Percentiles rank a stretch among this genome's conserved stretches.
Conservation (phyloP, 2,113 vertebrate species). For the Mungos mungo region DNA sequence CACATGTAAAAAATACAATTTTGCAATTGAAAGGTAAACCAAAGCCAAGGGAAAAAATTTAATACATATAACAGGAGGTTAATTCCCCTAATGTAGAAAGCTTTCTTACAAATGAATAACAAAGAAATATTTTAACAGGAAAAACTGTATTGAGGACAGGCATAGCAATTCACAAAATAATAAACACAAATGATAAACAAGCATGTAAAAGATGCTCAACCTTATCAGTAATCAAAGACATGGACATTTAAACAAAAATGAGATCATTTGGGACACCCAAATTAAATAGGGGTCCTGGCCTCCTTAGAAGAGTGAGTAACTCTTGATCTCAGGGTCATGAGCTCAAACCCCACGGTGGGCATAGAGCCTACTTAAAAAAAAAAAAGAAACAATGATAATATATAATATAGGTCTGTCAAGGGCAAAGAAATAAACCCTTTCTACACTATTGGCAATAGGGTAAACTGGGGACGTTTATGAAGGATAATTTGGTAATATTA, state of each 20-base stretch:
- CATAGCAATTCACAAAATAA: constrained; percentile 41
- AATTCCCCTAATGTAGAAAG: background rate
- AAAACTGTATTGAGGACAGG: background rate
- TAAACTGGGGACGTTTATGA: background rate
- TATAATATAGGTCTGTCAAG: background rate
- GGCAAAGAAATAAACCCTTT: background rate
- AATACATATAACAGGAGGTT: background rate
- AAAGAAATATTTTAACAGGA: constrained; percentile 13
- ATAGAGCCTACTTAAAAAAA: too few relatives aligned
- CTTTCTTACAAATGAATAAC: background rate
- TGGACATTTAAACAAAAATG: constrained; percentile 26
- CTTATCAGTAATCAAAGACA: constrained; percentile 42
- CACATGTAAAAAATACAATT: background rate
- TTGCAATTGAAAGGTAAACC: constrained; percentile 31
- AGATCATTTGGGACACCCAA: background rate
- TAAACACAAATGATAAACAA: constrained; percentile 11
- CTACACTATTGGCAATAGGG: background rate
- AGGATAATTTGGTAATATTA: background rate
- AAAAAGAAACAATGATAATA: background rate
- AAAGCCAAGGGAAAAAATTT: background rate
- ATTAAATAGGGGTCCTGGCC: too few relatives aligned
- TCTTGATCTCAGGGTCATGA: too few relatives aligned
- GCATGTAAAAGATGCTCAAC: background rate
- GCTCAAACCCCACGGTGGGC: too few relatives aligned
- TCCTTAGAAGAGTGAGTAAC: too few relatives aligned